Base-by-base conservation (phyloP, 2,113 vertebrate species). In the Phalacrocorax aristotelis region DNA sequence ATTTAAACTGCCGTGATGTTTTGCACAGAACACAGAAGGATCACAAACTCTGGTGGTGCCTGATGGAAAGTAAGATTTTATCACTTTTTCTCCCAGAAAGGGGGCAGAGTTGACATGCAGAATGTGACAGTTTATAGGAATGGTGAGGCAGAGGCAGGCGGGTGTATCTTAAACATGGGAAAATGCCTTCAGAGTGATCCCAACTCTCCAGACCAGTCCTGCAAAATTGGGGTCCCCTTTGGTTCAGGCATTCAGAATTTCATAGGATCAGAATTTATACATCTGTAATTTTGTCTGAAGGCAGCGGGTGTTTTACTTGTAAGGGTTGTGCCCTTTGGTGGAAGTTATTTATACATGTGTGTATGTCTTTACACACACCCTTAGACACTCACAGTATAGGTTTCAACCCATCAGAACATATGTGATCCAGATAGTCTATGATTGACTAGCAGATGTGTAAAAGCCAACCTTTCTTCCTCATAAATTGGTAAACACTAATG, bases 401-500 rank as follows among this genome's bases (percentile, higher is more conserved):
- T 90, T 91, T 78, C 71, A 86, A 51, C 84, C 75, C 9, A 0
- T 83, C 54, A 9, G 74, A 94, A 62, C 51, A 27, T 89, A 70
- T 20, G 62, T 68, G 84, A 86, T 89, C 78, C 89, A 88, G 87
- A 85, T 80, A 87, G 78, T 19, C 84, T 83, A 1, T 83, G 89
- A 79, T 30, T 94, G 93, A 85, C 91, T 91, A 48, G 87, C 38
- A 95, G 87, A 61, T 18, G 62, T 57, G 70, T 69, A 81, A 87
- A 49, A 76, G 84, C 74, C 78, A 94, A 40, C 72, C 64, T 93
- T 91, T 75, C 83, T 65, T 87, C 87, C 69, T 70, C 64, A 54
- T 48, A 74, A 77, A 89, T 69, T 86, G 70, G 83, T 96, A 94
- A 91, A 95, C 78, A 79, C 69, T 72, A 29, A 76, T 92, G 82